Percentiles rank a stretch among this genome's conserved stretches.
Evolutionary conservation across 92 coral and sea anemone species (phyloP).

Genomic region (Porites lobata): DNA sequence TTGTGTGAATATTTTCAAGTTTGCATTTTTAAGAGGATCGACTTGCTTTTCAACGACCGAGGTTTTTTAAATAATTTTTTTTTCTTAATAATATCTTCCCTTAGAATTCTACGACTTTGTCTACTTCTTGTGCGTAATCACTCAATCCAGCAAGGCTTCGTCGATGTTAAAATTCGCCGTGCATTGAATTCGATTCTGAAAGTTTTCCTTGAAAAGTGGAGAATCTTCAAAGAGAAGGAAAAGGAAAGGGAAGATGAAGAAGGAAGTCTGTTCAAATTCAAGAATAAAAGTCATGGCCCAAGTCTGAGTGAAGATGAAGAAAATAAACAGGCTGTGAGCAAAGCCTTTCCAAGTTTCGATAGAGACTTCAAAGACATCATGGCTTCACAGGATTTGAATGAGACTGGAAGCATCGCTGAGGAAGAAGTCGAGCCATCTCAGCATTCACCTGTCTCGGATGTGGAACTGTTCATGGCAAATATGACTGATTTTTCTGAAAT

Average conservation of each 20-base stretch:
- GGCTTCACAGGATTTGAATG: slow-evolving; percentile 53
- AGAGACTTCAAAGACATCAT: slow-evolving; percentile 80
- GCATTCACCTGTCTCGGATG: slow-evolving; percentile 37
- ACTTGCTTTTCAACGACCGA: background rate
- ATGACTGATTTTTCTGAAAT: slow-evolving; percentile 59
- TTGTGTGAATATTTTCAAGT: too few species aligned
- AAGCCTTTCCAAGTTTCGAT: slow-evolving; percentile 90
- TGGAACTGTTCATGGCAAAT: slow-evolving; percentile 67
- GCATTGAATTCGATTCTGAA: slow-evolving; percentile 54
- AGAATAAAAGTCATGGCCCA: slow-evolving; percentile 67
- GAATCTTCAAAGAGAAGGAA: slow-evolving; percentile 75
- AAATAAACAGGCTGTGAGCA: slow-evolving; percentile 62
- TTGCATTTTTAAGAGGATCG: too few species aligned
- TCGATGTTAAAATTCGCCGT: slow-evolving; percentile 41
- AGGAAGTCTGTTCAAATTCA: slow-evolving; percentile 84
- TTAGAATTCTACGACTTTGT: slow-evolving; percentile 72
- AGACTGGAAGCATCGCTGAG: background rate
- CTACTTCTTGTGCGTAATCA: slow-evolving; percentile 72
- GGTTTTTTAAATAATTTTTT: too few species aligned
- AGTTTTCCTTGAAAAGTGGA: slow-evolving; percentile 73
- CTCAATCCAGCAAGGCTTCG: slow-evolving; percentile 70
- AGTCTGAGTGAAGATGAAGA: slow-evolving; percentile 77
- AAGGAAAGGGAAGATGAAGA: slow-evolving; percentile 84
- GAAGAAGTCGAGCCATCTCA: background rate
- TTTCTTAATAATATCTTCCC: background rate